phyloP scores from a whole-genome alignment of 2,888 invertebrate genomes.

The Autographa gamma region DNA sequence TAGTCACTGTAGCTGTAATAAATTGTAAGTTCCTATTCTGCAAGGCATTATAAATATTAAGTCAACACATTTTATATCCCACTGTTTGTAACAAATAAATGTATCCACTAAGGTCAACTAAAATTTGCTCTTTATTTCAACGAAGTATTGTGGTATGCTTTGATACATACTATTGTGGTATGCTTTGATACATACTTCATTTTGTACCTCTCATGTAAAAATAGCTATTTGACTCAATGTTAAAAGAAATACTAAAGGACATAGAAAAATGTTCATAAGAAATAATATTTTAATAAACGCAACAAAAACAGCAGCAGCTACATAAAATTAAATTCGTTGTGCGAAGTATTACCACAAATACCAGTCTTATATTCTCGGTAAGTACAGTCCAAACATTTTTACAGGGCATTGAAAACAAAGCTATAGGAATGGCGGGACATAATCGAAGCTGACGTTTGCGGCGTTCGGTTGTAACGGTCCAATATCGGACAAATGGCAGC shows the following conservation, averaged over 20 bases:
- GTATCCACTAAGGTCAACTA: background rate
- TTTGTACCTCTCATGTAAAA: too few species aligned
- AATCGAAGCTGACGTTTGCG: constrained; percentile 67
- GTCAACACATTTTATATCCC: background rate
- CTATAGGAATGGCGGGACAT: constrained; percentile 50
- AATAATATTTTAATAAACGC: background rate
- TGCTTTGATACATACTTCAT: too few species aligned
- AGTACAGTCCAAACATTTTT: constrained; percentile 42
- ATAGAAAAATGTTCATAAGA: too few species aligned
- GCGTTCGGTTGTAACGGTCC: constrained; percentile 64
- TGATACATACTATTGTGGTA: background rate
- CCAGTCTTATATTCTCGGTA: constrained; percentile 14
- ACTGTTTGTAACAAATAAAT: background rate
- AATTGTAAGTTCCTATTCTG: constrained; percentile 42
- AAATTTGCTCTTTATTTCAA: background rate
- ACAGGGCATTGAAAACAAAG: constrained; percentile 49
- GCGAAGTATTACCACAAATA: constrained; percentile 22
- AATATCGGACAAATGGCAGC: constrained; percentile 73
- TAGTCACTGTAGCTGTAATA: background rate
- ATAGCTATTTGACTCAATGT: too few species aligned
- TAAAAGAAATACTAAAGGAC: too few species aligned
- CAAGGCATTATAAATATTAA: constrained; percentile 52
- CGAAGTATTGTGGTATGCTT: background rate
- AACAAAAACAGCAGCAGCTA: background rate
- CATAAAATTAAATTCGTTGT: background rate